Evolutionary conservation across 2,113 vertebrate species (phyloP).

Genomic region (Trochalopteron elliotii): DNA sequence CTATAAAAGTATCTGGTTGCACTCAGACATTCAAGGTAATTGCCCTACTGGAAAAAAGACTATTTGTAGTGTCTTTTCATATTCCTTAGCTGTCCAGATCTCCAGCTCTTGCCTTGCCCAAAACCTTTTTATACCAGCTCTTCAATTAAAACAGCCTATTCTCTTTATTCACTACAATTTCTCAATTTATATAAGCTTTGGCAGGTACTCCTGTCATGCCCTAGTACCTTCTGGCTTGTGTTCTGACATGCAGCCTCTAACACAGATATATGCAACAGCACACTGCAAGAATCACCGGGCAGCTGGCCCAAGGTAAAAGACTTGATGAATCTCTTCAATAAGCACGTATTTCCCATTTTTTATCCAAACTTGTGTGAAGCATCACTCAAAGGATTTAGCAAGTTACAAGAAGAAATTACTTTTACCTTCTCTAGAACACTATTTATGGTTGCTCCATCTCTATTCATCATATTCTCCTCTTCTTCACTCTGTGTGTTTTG

Average conservation of each 20-base stretch:
- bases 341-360: background rate
- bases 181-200: background rate
- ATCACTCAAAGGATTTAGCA: background rate
- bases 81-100: background rate
- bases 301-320: background rate
- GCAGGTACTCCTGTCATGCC: background rate
- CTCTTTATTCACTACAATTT: background rate
- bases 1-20: background rate
- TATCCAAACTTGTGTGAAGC: background rate
- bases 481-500: background rate
- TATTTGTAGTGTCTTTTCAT: background rate
- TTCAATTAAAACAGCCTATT: background rate
- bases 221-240: background rate
- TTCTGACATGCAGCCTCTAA: background rate
- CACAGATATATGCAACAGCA: background rate
- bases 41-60: background rate
- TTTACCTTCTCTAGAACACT: constrained; percentile 67
- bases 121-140: background rate
- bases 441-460: background rate
- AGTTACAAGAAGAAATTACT: background rate
- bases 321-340: background rate
- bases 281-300: background rate
- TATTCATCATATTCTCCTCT: background rate
- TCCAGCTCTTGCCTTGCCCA: background rate
- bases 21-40: background rate